Evolutionary conservation across 2,797 vertebrate species (phyloP).

Genomic region (Graptemys geographica): DNA sequence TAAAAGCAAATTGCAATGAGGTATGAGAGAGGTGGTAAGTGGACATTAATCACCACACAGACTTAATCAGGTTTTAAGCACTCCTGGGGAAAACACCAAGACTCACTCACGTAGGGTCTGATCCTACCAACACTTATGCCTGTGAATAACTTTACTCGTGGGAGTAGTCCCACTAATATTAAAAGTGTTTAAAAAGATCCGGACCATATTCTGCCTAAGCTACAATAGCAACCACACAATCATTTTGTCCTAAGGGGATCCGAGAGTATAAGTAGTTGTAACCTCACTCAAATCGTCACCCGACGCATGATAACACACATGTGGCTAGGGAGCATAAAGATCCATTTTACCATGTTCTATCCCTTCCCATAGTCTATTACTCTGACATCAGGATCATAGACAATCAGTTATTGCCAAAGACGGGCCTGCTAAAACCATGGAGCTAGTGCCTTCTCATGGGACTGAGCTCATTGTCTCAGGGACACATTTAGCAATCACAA

Average conservation of each 20-base stretch:
- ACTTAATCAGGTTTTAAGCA: slow-evolving; percentile 62
- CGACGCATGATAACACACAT: background rate
- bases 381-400: slow-evolving; percentile 58
- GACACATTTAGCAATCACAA: slow-evolving; percentile 62
- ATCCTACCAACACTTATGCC: background rate
- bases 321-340: background rate
- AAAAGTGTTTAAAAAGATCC: background rate
- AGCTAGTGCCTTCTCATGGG: slow-evolving; percentile 50
- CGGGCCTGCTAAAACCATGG: slow-evolving; percentile 47
- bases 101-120: slow-evolving; percentile 58
- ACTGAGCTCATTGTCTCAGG: slow-evolving; percentile 55
- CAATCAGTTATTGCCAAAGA: slow-evolving; percentile 54
- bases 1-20: slow-evolving; percentile 62
- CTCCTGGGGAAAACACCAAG: slow-evolving; percentile 52
- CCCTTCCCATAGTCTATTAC: slow-evolving; percentile 38
- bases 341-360: slow-evolving; percentile 22
- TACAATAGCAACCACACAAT: slow-evolving; percentile 31
- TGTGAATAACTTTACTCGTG: slow-evolving; percentile 51
- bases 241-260: slow-evolving; percentile 42
- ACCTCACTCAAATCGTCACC: background rate
- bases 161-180: background rate
- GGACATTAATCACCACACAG: slow-evolving; percentile 62
- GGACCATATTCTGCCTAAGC: background rate
- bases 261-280: slow-evolving; percentile 31
- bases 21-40: slow-evolving; percentile 69